These are phyloP conservation scores for Parotocinclus haroldoi DNA, from an alignment of 2,797 vertebrate genomes.

Conservation along the genomic window DNA sequence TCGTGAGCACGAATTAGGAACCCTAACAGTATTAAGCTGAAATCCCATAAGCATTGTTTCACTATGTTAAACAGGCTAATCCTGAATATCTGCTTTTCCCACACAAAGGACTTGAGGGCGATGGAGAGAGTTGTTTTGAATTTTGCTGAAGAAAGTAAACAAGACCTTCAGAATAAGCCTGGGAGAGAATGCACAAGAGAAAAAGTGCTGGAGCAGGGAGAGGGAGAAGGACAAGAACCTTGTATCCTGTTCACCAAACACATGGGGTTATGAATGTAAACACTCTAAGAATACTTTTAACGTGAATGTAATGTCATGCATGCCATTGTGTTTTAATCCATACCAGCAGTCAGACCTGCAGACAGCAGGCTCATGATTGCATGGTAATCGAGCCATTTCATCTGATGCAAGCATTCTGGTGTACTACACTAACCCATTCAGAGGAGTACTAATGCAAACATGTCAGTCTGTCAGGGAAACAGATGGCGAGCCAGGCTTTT, in stretches of 20 bases:
- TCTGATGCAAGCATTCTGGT: constrained; percentile 23
- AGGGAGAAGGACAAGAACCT: too few relatives aligned
- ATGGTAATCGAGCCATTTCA: constrained; percentile 19
- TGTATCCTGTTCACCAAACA: too few relatives aligned
- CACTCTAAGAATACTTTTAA: too few relatives aligned
- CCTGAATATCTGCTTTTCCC: too few relatives aligned
- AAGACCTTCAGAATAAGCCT: constrained; percentile 13
- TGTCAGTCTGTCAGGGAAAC: constrained; percentile 27
- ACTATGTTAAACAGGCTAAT: too few relatives aligned
- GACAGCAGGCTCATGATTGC: constrained; percentile 1
- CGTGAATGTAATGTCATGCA: too few relatives aligned
- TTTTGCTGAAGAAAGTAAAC: constrained; percentile 27
- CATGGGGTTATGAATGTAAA: too few relatives aligned
- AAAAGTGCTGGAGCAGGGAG: too few relatives aligned
- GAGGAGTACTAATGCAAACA: constrained; percentile 26
- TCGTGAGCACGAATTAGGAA: too few relatives aligned
- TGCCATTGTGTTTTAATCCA: constrained; percentile 24
- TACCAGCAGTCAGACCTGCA: not conserved
- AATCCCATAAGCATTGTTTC: too few relatives aligned
- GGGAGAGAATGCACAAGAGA: not conserved
- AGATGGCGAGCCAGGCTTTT: constrained; percentile 5
- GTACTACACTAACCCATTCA: constrained; percentile 26
- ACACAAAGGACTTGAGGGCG: constrained; percentile 6
- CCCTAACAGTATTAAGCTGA: too few relatives aligned
- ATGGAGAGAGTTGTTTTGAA: constrained; percentile 32